Percentiles rank a stretch among this genome's conserved stretches.
These are phyloP conservation scores for Gonocerus acuteangulatus DNA, from an alignment of 2,888 invertebrate genomes.

Conservation along the genomic window DNA sequence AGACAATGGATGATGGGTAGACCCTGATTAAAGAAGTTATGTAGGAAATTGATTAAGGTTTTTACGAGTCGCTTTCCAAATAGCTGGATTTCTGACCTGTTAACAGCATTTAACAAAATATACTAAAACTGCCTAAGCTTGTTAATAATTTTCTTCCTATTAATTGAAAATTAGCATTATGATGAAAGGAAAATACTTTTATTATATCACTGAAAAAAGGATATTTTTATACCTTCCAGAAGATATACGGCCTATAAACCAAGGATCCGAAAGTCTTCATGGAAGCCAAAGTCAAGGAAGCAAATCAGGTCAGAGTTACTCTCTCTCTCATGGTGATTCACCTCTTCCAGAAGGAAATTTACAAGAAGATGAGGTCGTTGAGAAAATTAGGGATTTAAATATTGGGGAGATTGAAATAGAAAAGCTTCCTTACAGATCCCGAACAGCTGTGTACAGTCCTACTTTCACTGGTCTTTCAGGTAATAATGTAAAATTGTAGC, in stretches of 20 bases:
- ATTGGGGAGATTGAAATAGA: constrained; percentile 26
- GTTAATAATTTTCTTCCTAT: too few species aligned
- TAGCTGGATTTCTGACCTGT: too few species aligned
- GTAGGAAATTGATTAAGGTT: too few species aligned
- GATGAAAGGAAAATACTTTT: too few species aligned
- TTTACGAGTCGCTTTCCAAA: too few species aligned
- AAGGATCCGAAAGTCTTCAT: neutral
- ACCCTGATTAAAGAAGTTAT: too few species aligned
- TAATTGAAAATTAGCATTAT: too few species aligned
- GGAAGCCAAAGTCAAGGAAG: neutral
- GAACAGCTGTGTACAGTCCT: constrained; percentile 46
- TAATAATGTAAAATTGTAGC: neutral
- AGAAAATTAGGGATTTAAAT: constrained; percentile 42
- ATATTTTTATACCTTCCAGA: too few species aligned
- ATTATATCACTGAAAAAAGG: too few species aligned
- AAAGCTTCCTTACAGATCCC: constrained; percentile 37
- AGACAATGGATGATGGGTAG: too few species aligned
- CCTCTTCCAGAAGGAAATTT: constrained; percentile 45
- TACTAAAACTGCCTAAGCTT: too few species aligned
- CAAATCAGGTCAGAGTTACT: constrained; percentile 25
- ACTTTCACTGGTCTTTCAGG: constrained; percentile 38
- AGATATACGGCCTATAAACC: neutral
- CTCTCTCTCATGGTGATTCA: constrained; percentile 15
- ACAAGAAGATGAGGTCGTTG: constrained; percentile 50
- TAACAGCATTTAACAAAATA: too few species aligned